phyloP scores from a whole-genome alignment of 2,888 invertebrate species.

The Pterostichus niger region DNA sequence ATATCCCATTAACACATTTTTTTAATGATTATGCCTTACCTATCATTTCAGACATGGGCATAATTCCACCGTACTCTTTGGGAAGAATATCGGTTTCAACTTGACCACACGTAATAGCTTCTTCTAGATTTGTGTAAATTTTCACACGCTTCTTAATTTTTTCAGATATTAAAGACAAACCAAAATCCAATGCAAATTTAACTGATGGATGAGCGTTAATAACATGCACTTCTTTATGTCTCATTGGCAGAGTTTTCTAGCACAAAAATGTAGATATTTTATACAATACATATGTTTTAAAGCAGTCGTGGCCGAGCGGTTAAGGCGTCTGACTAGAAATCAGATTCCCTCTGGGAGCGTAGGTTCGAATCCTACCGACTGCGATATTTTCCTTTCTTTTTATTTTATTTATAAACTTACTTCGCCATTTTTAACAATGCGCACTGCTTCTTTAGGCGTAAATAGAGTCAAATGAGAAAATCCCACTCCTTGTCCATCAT shows the following conservation, averaged over 20 bases:
- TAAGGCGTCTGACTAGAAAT: slow-evolving; percentile 94
- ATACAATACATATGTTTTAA: not conserved
- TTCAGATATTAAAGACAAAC: slow-evolving; percentile 87
- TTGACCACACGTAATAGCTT: slow-evolving; percentile 76
- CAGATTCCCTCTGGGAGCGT: slow-evolving; percentile 95
- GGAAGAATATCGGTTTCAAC: slow-evolving; percentile 81
- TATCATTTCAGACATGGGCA: slow-evolving; percentile 91
- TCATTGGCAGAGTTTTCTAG: slow-evolving; percentile 87
- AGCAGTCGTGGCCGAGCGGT: slow-evolving; percentile 92
- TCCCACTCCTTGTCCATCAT: slow-evolving; percentile 87
- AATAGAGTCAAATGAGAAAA: slow-evolving; percentile 88
- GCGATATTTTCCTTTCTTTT: slow-evolving; percentile 76
- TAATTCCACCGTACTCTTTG: slow-evolving; percentile 90
- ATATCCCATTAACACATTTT: not conserved
- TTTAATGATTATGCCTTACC: slow-evolving; percentile 77
- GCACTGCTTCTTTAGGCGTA: slow-evolving; percentile 87
- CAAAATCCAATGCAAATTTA: slow-evolving; percentile 88
- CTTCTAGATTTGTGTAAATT: slow-evolving; percentile 82
- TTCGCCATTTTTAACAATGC: slow-evolving; percentile 90
- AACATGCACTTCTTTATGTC: slow-evolving; percentile 89
- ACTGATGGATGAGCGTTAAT: slow-evolving; percentile 87
- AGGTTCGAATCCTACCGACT: slow-evolving; percentile 94
- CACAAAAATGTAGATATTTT: not conserved
- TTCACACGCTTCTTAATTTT: slow-evolving; percentile 86
- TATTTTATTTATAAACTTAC: slow-evolving; percentile 75